These are phyloP conservation scores for Halcyon malimbica DNA, from an alignment of 2,113 vertebrate genomes.

Conservation along the genomic window DNA sequence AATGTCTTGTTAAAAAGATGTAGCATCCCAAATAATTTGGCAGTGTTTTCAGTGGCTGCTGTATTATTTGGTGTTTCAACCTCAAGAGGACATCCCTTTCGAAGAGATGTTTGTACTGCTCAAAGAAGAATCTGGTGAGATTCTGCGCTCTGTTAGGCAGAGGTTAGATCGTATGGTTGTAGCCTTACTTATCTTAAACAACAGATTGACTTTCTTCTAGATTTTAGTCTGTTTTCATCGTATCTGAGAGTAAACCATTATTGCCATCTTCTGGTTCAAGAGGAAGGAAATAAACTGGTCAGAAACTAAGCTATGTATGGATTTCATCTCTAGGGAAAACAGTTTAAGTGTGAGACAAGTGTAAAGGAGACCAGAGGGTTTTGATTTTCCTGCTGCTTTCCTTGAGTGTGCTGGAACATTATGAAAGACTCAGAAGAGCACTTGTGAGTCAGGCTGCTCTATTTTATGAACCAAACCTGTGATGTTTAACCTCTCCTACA, in stretches of 20 bases:
- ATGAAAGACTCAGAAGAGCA: background rate
- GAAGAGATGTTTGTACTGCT: background rate
- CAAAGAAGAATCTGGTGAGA: background rate
- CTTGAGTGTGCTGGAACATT: background rate
- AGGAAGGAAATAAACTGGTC: background rate
- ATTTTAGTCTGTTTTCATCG: background rate
- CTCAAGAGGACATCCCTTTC: constrained; percentile 23
- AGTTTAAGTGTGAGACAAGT: background rate
- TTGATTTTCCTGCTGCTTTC: background rate
- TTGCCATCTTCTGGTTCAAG: background rate
- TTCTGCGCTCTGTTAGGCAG: background rate
- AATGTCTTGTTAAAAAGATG: background rate
- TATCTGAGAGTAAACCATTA: background rate
- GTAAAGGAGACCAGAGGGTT: background rate
- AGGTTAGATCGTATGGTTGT: background rate
- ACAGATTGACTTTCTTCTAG: background rate
- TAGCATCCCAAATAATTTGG: background rate
- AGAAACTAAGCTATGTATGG: background rate
- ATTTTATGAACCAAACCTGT: background rate
- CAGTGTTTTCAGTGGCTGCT: background rate
- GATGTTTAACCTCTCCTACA: background rate
- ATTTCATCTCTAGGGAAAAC: background rate
- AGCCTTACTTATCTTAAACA: background rate
- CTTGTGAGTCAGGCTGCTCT: background rate
- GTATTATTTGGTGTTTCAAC: background rate